phyloP scores from a whole-genome alignment of 2,888 invertebrate species.

The Chironomus riparius region DNA sequence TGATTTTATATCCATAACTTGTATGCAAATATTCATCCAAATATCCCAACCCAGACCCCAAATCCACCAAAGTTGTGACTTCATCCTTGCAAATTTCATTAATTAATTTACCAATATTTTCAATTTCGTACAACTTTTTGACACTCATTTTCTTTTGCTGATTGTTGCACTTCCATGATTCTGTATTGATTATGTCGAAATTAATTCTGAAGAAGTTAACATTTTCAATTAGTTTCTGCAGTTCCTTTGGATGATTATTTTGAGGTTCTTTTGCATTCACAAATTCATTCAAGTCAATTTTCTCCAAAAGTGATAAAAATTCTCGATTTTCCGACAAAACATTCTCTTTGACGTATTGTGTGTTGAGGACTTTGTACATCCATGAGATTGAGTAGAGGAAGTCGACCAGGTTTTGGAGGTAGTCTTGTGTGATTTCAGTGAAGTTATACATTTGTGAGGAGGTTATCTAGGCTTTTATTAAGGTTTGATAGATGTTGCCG shows the following conservation, averaged over 20 bases:
- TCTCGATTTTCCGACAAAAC: constrained; percentile 48
- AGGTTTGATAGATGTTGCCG: no score
- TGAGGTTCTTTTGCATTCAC: constrained; percentile 31
- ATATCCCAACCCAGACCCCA: constrained; percentile 70
- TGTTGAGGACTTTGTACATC: constrained; percentile 57
- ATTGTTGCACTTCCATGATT: background rate
- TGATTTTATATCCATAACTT: constrained; percentile 49
- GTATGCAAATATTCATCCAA: constrained; percentile 56
- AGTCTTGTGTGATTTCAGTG: constrained; percentile 34
- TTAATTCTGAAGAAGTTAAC: constrained; percentile 22
- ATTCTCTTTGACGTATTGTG: constrained; percentile 50
- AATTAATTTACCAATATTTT: constrained; percentile 48
- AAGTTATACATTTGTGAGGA: background rate
- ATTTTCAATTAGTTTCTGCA: background rate
- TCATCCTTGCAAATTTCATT: constrained; percentile 34
- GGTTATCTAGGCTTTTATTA: no score
- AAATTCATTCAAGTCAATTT: constrained; percentile 45
- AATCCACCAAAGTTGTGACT: constrained; percentile 54
- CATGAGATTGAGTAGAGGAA: constrained; percentile 53
- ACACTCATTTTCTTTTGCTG: constrained; percentile 38
- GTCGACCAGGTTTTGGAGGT: constrained; percentile 48
- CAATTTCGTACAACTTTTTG: constrained; percentile 66
- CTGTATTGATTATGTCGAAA: constrained; percentile 29
- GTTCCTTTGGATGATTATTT: background rate
- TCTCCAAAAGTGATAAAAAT: constrained; percentile 41